These are phyloP conservation scores for Pachyseris speciosa DNA, from an alignment of 64 coral and sea anemone species.

Conservation along the genomic window DNA sequence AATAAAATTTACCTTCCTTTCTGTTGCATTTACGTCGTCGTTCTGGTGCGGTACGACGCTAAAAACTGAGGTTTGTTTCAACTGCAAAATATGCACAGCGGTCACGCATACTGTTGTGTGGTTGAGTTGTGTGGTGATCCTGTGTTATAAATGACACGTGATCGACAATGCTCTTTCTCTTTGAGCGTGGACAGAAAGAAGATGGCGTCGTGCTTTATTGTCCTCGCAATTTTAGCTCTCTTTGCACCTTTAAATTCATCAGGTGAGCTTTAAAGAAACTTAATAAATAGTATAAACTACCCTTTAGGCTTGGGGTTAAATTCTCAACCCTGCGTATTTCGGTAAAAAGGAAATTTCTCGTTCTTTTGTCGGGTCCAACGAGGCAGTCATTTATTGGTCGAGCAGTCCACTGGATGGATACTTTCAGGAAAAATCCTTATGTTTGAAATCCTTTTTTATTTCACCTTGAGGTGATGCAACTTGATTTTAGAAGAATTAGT, in stretches of 20 bases:
- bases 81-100: background rate
- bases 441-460: too few relatives aligned
- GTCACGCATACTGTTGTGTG: background rate
- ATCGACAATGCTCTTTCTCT: conserved; percentile 38
- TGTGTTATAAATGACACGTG: conserved; percentile 61
- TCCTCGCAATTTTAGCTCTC: conserved; percentile 65
- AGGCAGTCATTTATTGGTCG: background rate
- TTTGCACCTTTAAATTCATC: conserved; percentile 56
- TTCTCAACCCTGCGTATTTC: background rate
- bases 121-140: background rate
- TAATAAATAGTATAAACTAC: background rate
- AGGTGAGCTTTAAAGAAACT: conserved; percentile 33
- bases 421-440: too few relatives aligned
- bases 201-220: conserved; percentile 51
- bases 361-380: background rate
- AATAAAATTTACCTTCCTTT: too few relatives aligned
- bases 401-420: too few relatives aligned
- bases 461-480: too few relatives aligned
- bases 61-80: too few relatives aligned
- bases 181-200: conserved; percentile 58
- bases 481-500: too few relatives aligned
- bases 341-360: background rate
- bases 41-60: too few relatives aligned
- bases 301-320: background rate
- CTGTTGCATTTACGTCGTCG: too few relatives aligned